phyloP scores from a whole-genome alignment of 2,797 vertebrate species.

The Mormyrops attenuatus region DNA sequence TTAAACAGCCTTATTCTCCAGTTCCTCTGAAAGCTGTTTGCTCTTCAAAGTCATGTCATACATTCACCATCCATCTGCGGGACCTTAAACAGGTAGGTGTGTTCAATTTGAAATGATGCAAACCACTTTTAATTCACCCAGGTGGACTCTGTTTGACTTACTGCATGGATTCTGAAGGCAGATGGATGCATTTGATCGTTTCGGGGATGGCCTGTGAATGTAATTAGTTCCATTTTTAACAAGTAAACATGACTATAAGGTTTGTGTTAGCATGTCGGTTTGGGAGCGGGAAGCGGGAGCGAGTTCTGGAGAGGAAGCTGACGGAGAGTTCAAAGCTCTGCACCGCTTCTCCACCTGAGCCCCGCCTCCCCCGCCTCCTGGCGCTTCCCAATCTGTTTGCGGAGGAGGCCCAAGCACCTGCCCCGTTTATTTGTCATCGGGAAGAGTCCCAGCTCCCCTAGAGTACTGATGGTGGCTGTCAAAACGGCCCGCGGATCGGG shows the following conservation, averaged over 20 bases:
- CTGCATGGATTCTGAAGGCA: not conserved
- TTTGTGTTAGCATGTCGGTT: not conserved
- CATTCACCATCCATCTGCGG: not conserved
- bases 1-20: not conserved
- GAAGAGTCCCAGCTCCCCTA: not conserved
- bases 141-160: not conserved
- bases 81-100: not conserved
- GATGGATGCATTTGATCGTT: not conserved
- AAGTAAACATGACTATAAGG: not conserved
- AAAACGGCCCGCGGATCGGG: not conserved
- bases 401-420: not conserved
- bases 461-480: not conserved
- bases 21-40: not conserved
- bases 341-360: not conserved
- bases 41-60: not conserved
- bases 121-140: not conserved
- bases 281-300: not conserved
- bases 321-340: not conserved
- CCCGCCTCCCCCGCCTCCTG: not conserved
- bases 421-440: constrained; percentile 15
- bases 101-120: not conserved
- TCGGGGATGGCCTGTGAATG: not conserved
- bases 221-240: not conserved
- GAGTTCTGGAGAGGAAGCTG: not conserved
- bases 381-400: constrained; percentile 16